Conservation (phyloP, 2,797 vertebrate genomes). For the Falco columbarius region DNA sequence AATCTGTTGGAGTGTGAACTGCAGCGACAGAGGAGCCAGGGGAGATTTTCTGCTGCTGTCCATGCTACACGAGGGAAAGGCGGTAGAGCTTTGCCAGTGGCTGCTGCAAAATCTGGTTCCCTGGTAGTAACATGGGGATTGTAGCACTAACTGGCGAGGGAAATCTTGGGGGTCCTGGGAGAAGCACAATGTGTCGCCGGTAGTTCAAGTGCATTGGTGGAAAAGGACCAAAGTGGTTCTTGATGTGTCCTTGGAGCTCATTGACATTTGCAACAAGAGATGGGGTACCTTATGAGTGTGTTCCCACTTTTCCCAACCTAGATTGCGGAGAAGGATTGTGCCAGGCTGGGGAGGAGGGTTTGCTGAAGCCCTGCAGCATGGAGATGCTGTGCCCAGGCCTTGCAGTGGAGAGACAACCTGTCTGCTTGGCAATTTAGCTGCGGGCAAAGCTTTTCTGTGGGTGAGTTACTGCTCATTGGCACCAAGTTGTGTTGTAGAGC, state of each 20-base stretch:
- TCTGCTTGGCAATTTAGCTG: background rate
- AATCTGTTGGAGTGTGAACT: background rate
- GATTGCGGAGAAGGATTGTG: fast-evolving
- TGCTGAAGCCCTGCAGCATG: background rate
- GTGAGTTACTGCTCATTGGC: background rate
- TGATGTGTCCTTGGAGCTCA: background rate
- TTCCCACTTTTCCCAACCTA: background rate
- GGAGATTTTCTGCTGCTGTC: background rate
- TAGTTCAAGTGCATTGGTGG: background rate
- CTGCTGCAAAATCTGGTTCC: background rate
- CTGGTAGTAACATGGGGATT: background rate
- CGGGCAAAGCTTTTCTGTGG: background rate
- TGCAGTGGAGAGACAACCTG: background rate
- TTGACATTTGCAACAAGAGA: background rate
- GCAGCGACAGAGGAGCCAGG: conserved; percentile 11
- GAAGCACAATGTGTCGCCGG: fast-evolving
- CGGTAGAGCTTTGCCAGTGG: background rate
- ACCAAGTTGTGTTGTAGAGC: background rate
- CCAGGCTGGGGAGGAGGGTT: background rate
- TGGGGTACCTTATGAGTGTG: background rate
- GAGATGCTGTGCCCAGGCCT: background rate
- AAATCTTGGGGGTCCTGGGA: background rate
- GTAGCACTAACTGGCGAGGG: fast-evolving
- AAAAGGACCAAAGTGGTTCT: background rate
- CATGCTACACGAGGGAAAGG: background rate